phyloP scores from a whole-genome alignment of 2,113 vertebrate genomes.

The Hemiscyllium ocellatum region DNA sequence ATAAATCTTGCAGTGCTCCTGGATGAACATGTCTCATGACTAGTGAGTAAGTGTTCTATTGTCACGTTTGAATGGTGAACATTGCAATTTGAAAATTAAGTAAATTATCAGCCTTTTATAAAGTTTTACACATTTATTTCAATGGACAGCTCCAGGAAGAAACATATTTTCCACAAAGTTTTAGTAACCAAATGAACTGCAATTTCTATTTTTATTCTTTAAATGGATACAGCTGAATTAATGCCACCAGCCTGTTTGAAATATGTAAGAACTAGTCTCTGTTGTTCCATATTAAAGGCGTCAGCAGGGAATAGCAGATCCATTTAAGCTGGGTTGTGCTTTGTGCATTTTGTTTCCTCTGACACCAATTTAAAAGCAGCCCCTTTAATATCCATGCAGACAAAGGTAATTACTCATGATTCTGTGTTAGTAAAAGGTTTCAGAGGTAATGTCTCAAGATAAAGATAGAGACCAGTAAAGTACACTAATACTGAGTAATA shows the following conservation, averaged over 20 bases:
- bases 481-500: slow-evolving; percentile 38
- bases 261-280: slow-evolving; percentile 12
- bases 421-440: slow-evolving; percentile 37
- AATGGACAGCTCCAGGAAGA: too few relatives aligned
- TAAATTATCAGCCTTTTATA: background rate
- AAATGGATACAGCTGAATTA: background rate
- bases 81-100: slow-evolving; percentile 8
- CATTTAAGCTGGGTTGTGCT: slow-evolving; percentile 28
- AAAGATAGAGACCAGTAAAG: slow-evolving; percentile 33
- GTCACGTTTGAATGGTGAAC: background rate
- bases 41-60: background rate
- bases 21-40: background rate
- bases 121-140: background rate
- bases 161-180: background rate
- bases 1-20: background rate
- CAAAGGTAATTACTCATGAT: slow-evolving; percentile 38
- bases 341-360: slow-evolving; percentile 34
- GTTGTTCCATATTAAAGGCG: slow-evolving; percentile 28
- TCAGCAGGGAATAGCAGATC: slow-evolving; percentile 31
- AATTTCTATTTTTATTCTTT: background rate
- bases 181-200: background rate
- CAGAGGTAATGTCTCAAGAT: slow-evolving; percentile 34
- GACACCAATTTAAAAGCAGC: slow-evolving; percentile 35
- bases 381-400: slow-evolving; percentile 37
- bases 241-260: background rate